Evolutionary conservation across 2,113 vertebrate species (phyloP), one percentile per base, ranked within the genome.

Genomic region (Datnioides undecimradiatus): DNA sequence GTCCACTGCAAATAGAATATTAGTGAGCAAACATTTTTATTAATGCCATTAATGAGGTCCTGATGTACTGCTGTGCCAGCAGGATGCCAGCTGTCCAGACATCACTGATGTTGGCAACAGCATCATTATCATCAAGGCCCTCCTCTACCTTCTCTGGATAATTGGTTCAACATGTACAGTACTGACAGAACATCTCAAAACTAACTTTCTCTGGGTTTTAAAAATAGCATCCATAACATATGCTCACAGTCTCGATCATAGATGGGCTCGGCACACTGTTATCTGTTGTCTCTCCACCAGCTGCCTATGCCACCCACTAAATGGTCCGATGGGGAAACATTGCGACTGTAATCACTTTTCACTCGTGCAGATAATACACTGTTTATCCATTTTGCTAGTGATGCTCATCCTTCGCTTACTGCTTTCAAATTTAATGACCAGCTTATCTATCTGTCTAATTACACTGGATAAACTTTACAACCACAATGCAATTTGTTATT

Each of bases 311-410:
- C 79, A 87, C 80, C 78, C 71, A 82, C 75, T 87, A 88, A 89
- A 88, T 72, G 82, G 77, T 90, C 88, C 79, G 23, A 86, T 75
- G 89, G 87, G 89, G 76, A 86, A 88, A 75, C 83, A 62, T 72
- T 80, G 73, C 77, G 84, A 84, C 80, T 90, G 80, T 87, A 85
- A 91, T 88, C 87, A 86, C 77, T 88, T 89, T 86, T 84, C 65
- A 83, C 54, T 72, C 43, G 76, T 78, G 87, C 73, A 66, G 63
- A 81, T 88, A 79, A 87, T 83, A 79, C 29, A 19, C 77, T 76
- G 75, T 91, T 87, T 67, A 81, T 80, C 78, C 75, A 63, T 73
- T 84, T 75, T 43, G 69, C 74, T 41, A 34, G 78, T 41, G 73
- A 73, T 63, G 38, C 85, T 84, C 65, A 65, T 60, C 40, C 55